These are phyloP conservation scores for Achatina immaculata DNA, from an alignment of 1,140 invertebrate species.

Conservation along the genomic window DNA sequence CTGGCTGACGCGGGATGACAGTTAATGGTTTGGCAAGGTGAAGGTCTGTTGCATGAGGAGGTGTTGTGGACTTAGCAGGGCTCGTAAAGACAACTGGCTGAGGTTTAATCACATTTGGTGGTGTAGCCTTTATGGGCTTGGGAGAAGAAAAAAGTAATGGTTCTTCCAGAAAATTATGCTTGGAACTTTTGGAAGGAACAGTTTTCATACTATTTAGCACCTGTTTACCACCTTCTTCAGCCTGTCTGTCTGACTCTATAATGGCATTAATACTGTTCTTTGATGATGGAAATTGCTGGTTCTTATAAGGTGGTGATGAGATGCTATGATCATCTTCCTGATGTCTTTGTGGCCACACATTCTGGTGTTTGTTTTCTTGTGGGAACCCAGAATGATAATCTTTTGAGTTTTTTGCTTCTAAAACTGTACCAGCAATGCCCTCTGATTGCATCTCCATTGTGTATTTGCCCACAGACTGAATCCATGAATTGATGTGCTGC, in stretches of 20 bases:
- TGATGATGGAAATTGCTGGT: not conserved
- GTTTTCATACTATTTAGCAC: not conserved
- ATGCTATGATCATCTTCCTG: not conserved
- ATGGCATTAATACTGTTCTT: constrained; percentile 15
- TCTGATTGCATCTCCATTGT: constrained; percentile 34
- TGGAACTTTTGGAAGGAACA: not conserved
- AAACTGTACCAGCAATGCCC: not conserved
- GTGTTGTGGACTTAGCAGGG: not conserved
- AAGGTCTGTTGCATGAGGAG: not conserved
- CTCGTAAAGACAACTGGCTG: constrained; percentile 42
- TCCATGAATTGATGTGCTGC: constrained; percentile 57
- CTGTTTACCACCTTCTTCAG: not conserved
- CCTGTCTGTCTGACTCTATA: constrained; percentile 27
- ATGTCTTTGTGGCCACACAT: not conserved
- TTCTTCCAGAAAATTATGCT: not conserved
- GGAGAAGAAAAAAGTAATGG: constrained; percentile 49
- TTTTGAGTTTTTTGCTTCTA: not conserved
- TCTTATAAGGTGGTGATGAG: not conserved
- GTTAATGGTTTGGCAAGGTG: not conserved
- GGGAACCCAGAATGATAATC: not conserved
- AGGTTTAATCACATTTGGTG: constrained; percentile 65
- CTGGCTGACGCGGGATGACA: not conserved
- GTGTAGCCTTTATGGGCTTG: constrained; percentile 61
- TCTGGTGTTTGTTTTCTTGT: not conserved
- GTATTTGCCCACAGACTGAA: constrained; percentile 45